phyloP scores from a whole-genome alignment of 1,140 invertebrate species.

The Agrypnia vestita region DNA sequence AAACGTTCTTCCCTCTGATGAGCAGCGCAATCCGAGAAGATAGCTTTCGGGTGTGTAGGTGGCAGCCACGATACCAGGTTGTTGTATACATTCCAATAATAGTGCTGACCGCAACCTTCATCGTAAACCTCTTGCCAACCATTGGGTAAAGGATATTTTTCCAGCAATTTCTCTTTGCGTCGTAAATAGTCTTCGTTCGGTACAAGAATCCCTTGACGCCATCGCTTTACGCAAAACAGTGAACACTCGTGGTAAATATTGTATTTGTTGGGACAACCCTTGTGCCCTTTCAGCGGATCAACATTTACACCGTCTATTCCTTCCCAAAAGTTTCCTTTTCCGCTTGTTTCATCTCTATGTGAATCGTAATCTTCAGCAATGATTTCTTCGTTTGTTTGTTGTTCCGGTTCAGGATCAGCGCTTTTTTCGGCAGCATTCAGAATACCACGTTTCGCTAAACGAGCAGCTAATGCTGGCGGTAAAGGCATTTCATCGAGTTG shows the following conservation, averaged over 20 bases:
- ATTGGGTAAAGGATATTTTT: conserved; percentile 92
- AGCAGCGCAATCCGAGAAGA: conserved; percentile 86
- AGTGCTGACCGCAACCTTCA: conserved; percentile 89
- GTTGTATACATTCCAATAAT: conserved; percentile 95
- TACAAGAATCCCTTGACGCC: conserved; percentile 83
- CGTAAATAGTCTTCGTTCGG: conserved; percentile 85
- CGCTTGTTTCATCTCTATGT: conserved; percentile 66
- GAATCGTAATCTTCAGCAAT: conserved; percentile 91
- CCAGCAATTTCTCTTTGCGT: conserved; percentile 83
- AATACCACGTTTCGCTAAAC: conserved; percentile 90
- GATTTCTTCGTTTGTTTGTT: conserved; percentile 83
- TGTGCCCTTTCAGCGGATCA: conserved; percentile 77
- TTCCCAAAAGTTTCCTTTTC: conserved; percentile 70
- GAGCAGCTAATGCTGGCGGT: conserved; percentile 87
- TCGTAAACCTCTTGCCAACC: conserved; percentile 97
- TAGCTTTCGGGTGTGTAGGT: conserved; percentile 91
- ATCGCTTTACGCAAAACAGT: conserved; percentile 90
- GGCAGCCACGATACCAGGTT: conserved; percentile 97
- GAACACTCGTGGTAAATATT: conserved; percentile 96
- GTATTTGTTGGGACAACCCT: conserved; percentile 95
- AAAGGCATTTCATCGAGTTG: conserved; percentile 80
- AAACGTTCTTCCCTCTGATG: conserved; percentile 83
- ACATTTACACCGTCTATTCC: conserved; percentile 73
- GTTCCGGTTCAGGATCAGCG: conserved; percentile 66
- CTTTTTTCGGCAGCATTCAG: conserved; percentile 68